Evolutionary conservation across 1,140 invertebrate species (phyloP).

Genomic region (Pseudomyrmex concolor): DNA sequence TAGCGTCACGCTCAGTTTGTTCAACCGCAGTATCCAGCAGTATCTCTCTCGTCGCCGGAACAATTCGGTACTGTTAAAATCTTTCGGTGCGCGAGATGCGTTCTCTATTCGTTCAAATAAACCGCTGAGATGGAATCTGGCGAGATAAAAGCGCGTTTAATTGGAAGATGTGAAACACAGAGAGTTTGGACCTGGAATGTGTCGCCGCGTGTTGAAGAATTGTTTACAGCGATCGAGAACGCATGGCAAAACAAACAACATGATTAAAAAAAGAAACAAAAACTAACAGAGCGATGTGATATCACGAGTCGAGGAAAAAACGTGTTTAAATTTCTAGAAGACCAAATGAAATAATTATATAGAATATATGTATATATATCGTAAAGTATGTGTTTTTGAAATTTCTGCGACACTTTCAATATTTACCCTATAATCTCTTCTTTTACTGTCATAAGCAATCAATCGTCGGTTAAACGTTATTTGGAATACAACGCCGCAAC

Average conservation of each 20-base stretch:
- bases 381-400: background rate
- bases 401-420: background rate
- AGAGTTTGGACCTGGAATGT: background rate
- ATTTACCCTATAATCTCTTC: background rate
- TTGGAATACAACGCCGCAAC: background rate
- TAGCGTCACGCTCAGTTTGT: background rate
- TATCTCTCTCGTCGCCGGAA: background rate
- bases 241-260: too few relatives aligned
- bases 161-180: background rate
- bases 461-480: conserved; percentile 7
- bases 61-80: conserved; percentile 39
- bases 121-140: conserved; percentile 5
- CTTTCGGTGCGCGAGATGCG: background rate
- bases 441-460: background rate
- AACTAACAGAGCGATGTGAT: background rate
- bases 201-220: background rate
- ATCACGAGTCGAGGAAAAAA: too few relatives aligned
- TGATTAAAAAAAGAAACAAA: background rate
- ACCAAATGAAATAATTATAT: background rate
- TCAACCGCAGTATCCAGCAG: conserved; percentile 41
- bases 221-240: background rate
- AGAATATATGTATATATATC: background rate
- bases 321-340: background rate
- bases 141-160: conserved; percentile 40
- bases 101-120: conserved; percentile 16